Base-by-base conservation (phyloP, 37 sponge, comb jelly and placozoan genomes). In the Mnemiopsis leidyi region DNA sequence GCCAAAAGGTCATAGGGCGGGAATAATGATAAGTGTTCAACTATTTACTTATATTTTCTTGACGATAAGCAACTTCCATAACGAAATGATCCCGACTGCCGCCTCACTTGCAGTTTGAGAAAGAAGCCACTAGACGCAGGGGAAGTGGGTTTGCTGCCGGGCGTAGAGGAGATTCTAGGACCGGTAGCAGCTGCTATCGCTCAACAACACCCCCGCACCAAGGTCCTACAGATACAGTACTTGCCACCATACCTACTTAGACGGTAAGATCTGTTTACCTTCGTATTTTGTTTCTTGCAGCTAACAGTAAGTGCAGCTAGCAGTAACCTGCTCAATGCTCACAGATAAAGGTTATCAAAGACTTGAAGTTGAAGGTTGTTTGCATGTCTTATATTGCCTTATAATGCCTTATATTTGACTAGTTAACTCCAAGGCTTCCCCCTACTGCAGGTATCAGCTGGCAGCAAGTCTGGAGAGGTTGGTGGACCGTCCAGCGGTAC, bases 211-310 rank as follows among this genome's bases (percentile, higher is more conserved):
- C 90, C 90, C 26, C 40, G 61, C 20, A 85, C 90, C 24, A 85
- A 85, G 35, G 90, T 85, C 61, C 90, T 85, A 13, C 90, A 85
- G 90, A 85, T 85, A 1, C 90, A 85, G 90, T 85, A 85, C 90
- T 61, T 85, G 61, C 90, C 90, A 2, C 90, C 90, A 21, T 85
- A 85, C 90, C 48, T 85, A 0, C 90, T 85, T 28, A 38, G 90
- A 85, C 40, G 90, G 90, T 85, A 3, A 85, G 79, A 3, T 5
- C 61, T 18, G 61, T 48, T 48, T 48, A n/a, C n/a, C n/a, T n/a
- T n/a, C n/a, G n/a, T n/a, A n/a, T n/a, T n/a, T n/a, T n/a, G n/a
- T n/a, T n/a, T n/a, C n/a, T n/a, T n/a, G n/a, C n/a, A n/a, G n/a
- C n/a, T n/a, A 67, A 13, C 68, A 67, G 68, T 67, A 20, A 67